Base-by-base conservation (phyloP, 2,888 invertebrate species). In the Hecatera dysodea region DNA sequence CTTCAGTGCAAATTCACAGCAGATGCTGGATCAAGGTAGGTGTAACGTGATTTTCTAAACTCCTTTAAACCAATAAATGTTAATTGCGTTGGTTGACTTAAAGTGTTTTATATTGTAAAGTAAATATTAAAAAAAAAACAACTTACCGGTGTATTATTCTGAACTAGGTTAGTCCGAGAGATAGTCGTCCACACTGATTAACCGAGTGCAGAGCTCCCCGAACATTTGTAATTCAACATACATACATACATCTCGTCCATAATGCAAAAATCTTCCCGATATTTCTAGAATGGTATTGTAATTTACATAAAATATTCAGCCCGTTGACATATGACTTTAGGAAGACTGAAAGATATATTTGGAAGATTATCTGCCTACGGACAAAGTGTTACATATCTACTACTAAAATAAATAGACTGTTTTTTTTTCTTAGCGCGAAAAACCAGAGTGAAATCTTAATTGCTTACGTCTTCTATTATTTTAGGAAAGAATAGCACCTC, bases 1-100 rank as follows among this genome's bases (percentile, higher is more conserved):
- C 96, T 98, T 98, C 96, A 98, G 98, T 94, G 98, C 96, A 56
- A 94, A 96, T 78, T 96, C 96, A 5, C 96, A 96, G 82, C 96
- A 96, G 84, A 96, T 96, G 95, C 87, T 96, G 81, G 96, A 96
- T 87, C 96, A 95, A 95, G 95, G 95, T 93, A 91, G 86, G 92
- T 86, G 44, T 27, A 36, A 33, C 29, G n/a, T 12, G 1, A 8
- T 36, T 59, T 61, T 48, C 12, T 62, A 22, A 19, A 27, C 2
- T 2, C n/a, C 36, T 48, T 19, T 55, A 15, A 39, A 17, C 22
- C 12, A 19, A 33, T 15, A 12, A 22, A 12, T 42, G 2, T 44
- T 52, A 4, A 44, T 9, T n/a, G n/a, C n/a, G n/a, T n/a, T n/a
- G n/a, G n/a, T n/a, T n/a, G n/a, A n/a, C n/a, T n/a, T n/a, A n/a